phyloP scores from a whole-genome alignment of 2,888 invertebrate species.

The Melitaea athalia region DNA sequence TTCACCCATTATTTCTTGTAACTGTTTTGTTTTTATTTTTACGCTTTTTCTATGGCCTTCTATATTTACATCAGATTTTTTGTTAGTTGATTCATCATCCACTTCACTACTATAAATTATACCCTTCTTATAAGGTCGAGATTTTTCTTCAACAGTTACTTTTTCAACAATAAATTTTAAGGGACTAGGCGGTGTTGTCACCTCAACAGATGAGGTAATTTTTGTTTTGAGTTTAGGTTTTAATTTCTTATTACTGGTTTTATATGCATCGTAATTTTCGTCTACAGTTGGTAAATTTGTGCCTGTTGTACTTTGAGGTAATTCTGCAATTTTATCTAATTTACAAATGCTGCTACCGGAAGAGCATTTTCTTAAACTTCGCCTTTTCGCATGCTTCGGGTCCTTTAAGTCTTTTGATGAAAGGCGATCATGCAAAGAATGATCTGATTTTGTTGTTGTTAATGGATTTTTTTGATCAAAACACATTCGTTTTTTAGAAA shows the following conservation, averaged over 20 bases:
- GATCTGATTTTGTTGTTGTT: conserved; percentile 74
- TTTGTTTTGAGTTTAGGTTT: conserved; percentile 74
- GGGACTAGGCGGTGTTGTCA: conserved; percentile 70
- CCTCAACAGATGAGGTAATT: conserved; percentile 80
- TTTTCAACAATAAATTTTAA: conserved; percentile 82
- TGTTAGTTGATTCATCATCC: conserved; percentile 45
- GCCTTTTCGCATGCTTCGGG: conserved; percentile 54
- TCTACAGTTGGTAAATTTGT: conserved; percentile 69
- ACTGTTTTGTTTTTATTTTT: conserved; percentile 22
- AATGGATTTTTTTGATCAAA: conserved; percentile 52
- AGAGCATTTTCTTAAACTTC: conserved; percentile 71
- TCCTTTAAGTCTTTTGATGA: conserved; percentile 52
- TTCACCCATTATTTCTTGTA: conserved; percentile 6
- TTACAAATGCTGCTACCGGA: conserved; percentile 71
- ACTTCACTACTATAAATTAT: conserved; percentile 64
- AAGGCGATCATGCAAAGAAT: conserved; percentile 67
- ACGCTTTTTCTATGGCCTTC: conserved; percentile 39
- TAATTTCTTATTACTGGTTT: conserved; percentile 35
- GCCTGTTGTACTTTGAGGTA: conserved; percentile 57
- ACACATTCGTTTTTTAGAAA: conserved; percentile 43
- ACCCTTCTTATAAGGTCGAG: conserved; percentile 60
- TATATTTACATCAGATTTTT: conserved; percentile 29
- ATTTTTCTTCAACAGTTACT: conserved; percentile 83
- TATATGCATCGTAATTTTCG: conserved; percentile 60
- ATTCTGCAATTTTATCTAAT: conserved; percentile 74